Evolutionary conservation across 1,140 invertebrate species (phyloP).

Genomic region (Phortica variegata): DNA sequence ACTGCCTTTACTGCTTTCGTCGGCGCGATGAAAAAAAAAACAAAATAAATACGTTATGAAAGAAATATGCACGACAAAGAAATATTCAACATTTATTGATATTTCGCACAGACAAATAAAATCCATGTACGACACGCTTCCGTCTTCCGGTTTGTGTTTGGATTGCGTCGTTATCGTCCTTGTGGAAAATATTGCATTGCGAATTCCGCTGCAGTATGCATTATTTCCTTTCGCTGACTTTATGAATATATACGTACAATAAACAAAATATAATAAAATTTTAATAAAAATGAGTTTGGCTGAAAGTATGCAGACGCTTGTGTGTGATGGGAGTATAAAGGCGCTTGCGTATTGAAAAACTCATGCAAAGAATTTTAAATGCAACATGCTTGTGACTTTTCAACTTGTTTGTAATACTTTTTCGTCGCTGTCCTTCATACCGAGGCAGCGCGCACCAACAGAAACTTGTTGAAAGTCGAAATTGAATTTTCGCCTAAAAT

Average conservation of each 20-base stretch:
- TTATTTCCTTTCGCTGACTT: too few relatives aligned
- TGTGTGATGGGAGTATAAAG: too few relatives aligned
- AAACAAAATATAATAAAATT: too few relatives aligned
- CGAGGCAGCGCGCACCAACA: background rate
- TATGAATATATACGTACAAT: too few relatives aligned
- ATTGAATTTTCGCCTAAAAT: conserved; percentile 46
- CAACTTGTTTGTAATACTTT: conserved; percentile 8
- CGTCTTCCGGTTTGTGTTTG: too few relatives aligned
- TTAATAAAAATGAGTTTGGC: conserved; percentile 31
- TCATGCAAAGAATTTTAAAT: conserved; percentile 25
- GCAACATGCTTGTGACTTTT: conserved; percentile 6
- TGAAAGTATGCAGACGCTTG: conserved; percentile 5
- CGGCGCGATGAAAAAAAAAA: too few relatives aligned
- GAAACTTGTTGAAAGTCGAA: conserved; percentile 33
- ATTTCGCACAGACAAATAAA: background rate
- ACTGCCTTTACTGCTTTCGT: too few relatives aligned
- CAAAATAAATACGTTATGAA: conserved; percentile 49
- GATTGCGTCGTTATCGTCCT: too few relatives aligned
- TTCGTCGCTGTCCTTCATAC: too few relatives aligned
- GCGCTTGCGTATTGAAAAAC: too few relatives aligned
- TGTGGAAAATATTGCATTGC: too few relatives aligned
- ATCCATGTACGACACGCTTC: conserved; percentile 1
- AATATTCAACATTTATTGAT: background rate
- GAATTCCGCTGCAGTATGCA: too few relatives aligned
- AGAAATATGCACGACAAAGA: conserved; percentile 13